phyloP scores from a whole-genome alignment of 2,888 invertebrate species.

The Luperina nickerlii region DNA sequence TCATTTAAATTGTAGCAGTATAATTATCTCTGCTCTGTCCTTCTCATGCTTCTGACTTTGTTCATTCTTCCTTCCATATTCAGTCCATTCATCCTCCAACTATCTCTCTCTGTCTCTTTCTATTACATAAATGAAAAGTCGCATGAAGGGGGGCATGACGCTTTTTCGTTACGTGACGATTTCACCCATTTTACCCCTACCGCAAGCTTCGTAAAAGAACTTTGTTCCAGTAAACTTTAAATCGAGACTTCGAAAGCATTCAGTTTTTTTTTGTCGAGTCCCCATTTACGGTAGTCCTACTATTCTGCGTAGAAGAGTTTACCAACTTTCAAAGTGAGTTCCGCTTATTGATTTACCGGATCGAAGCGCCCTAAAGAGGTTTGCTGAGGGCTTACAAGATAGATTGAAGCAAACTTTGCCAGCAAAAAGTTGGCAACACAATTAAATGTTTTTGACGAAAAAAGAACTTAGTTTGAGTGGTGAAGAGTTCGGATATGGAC shows the following conservation, averaged over 20 bases:
- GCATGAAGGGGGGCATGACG: no score
- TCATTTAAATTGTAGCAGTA: background rate
- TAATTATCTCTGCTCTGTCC: background rate
- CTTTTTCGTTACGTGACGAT: no score
- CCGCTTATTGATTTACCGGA: slow-evolving; percentile 81
- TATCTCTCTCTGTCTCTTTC: no score
- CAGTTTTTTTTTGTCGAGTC: slow-evolving; percentile 44
- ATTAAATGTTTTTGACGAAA: slow-evolving; percentile 66
- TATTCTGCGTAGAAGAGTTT: slow-evolving; percentile 75
- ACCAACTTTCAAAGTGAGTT: slow-evolving; percentile 77
- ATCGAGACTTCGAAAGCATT: background rate
- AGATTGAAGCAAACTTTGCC: slow-evolving; percentile 70
- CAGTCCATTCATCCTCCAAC: no score
- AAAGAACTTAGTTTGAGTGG: slow-evolving; percentile 52
- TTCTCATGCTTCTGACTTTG: no score
- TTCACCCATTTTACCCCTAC: no score
- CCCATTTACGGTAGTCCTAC: slow-evolving; percentile 21
- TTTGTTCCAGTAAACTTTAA: no score
- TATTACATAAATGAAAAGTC: no score
- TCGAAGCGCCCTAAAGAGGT: slow-evolving; percentile 77
- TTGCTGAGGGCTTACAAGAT: slow-evolving; percentile 71
- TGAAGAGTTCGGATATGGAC: slow-evolving; percentile 20
- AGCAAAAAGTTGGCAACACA: slow-evolving; percentile 67
- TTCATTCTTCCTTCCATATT: no score
- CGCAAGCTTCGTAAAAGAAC: no score